Evolutionary conservation across 2,113 vertebrate genomes (phyloP).

Genomic region (Crocuta crocuta): DNA sequence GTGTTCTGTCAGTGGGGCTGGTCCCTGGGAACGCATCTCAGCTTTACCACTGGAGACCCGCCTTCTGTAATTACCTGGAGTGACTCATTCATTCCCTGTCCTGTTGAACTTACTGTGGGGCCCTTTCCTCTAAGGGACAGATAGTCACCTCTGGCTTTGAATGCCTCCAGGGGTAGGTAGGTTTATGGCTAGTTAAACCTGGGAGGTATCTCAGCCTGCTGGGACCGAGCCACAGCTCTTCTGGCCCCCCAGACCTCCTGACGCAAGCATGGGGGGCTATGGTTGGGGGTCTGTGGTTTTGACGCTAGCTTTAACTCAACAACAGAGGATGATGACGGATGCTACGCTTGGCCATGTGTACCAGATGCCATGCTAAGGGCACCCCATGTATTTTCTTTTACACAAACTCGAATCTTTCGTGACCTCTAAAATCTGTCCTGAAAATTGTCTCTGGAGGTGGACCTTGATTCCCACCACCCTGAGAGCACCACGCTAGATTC

Average conservation of each 20-base stretch:
- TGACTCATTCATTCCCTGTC: slow-evolving; percentile 37
- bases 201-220: background rate
- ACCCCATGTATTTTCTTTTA: background rate
- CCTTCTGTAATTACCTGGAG: background rate
- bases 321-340: no score
- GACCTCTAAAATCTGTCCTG: background rate
- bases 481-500: background rate
- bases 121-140: background rate
- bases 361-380: background rate
- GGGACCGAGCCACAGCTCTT: background rate
- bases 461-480: background rate
- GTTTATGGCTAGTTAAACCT: background rate
- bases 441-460: background rate
- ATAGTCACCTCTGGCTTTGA: background rate
- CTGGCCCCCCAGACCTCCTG: background rate
- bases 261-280: background rate
- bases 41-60: background rate
- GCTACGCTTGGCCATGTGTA: background rate
- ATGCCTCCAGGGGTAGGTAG: background rate
- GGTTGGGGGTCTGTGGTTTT: background rate
- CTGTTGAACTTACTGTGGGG: background rate
- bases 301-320: background rate
- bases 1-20: background rate
- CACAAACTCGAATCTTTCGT: background rate
- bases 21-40: background rate